A percentile compares a stretch with the other conserved stretches of the same genome.
Conservation (phyloP, 2,888 invertebrate species). For the Leuctra nigra region DNA sequence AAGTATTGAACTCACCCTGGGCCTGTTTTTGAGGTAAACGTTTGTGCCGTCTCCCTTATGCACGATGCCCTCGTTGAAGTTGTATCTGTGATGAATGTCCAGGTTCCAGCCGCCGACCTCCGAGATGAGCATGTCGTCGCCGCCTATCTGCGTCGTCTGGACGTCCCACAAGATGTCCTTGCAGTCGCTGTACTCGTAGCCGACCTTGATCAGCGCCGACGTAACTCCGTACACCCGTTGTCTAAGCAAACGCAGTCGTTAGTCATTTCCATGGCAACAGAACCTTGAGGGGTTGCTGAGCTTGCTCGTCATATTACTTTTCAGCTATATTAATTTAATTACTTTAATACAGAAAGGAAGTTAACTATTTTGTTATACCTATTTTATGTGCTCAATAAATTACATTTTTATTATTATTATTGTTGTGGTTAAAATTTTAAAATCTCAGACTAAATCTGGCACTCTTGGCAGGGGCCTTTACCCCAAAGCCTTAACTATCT, state of each 20-base stretch:
- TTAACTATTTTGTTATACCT: too few species aligned
- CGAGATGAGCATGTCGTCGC: constrained; percentile 94
- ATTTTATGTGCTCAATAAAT: too few species aligned
- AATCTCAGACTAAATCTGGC: too few species aligned
- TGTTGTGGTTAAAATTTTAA: too few species aligned
- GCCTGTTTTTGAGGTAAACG: constrained; percentile 88
- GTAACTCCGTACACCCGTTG: constrained; percentile 96
- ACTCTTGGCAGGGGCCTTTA: too few species aligned
- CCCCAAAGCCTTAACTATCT: too few species aligned
- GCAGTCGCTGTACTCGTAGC: constrained; percentile 92
- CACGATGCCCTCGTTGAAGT: constrained; percentile 94
- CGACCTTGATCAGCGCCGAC: constrained; percentile 90
- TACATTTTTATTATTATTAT: too few species aligned
- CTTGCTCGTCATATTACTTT: too few species aligned
- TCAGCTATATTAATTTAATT: too few species aligned
- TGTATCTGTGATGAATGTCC: constrained; percentile 95
- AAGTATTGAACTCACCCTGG: constrained; percentile 49
- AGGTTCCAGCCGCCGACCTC: constrained; percentile 98
- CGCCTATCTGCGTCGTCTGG: constrained; percentile 89
- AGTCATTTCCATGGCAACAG: background rate
- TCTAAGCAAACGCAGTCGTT: too few species aligned
- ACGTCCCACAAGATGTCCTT: constrained; percentile 93
- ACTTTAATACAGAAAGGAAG: too few species aligned
- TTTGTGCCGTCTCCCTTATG: constrained; percentile 97
- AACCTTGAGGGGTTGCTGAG: too few species aligned